Evolutionary conservation across 2,888 invertebrate genomes (phyloP).

Genomic region (Leptopilina drosophilae): DNA sequence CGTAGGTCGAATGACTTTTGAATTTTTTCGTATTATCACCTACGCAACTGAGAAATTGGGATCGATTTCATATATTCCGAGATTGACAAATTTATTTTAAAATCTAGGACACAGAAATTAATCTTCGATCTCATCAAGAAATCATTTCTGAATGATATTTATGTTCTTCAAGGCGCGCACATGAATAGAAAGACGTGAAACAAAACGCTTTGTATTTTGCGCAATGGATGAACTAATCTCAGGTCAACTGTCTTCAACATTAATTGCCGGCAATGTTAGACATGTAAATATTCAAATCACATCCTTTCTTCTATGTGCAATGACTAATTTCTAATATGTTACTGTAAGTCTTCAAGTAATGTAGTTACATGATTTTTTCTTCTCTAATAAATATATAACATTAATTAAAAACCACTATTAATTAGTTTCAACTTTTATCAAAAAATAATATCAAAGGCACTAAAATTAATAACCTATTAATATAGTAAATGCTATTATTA

Average conservation of each 20-base stretch:
- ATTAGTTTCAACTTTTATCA: too few species aligned
- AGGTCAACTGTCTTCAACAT: conserved; percentile 8
- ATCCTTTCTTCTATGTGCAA: conserved; percentile 25
- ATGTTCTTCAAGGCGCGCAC: background rate
- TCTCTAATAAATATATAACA: too few species aligned
- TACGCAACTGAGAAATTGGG: conserved; percentile 6
- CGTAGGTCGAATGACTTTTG: conserved; percentile 1
- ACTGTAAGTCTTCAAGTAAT: background rate
- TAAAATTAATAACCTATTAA: too few species aligned
- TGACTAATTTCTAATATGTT: conserved; percentile 2
- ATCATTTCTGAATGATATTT: conserved; percentile 26
- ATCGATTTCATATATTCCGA: background rate
- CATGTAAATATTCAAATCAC: conserved; percentile 33
- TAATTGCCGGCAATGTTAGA: conserved; percentile 6
- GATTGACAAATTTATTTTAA: conserved; percentile 25
- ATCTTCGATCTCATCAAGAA: conserved; percentile 18
- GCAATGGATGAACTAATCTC: conserved; percentile 20
- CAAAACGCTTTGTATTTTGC: conserved; percentile 15
- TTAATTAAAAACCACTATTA: too few species aligned
- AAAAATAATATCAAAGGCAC: too few species aligned
- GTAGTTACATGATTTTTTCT: too few species aligned
- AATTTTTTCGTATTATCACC: background rate
- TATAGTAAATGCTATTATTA: too few species aligned
- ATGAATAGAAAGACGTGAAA: conserved; percentile 11
- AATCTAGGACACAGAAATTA: conserved; percentile 15